Evolutionary conservation across 53 echinoderm and acorn worm species (phyloP), one percentile per base, ranked within the genome.

Genomic region (Actinopyga echinites): DNA sequence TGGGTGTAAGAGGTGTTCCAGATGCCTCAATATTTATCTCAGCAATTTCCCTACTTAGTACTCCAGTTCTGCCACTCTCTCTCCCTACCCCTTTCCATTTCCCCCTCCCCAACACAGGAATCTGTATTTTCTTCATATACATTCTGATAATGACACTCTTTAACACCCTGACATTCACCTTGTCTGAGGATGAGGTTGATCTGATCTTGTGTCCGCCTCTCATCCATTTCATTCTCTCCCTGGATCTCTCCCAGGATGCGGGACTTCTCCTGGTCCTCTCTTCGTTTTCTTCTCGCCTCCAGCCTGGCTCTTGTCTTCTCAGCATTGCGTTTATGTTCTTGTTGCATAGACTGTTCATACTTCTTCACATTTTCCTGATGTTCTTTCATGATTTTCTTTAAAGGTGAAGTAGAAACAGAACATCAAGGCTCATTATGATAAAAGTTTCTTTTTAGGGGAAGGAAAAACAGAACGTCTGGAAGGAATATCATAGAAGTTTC

Each of bases 341-440:
- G 83, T 29, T 80, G 80, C 66, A 91, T 89, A 6, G 79, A 17
- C 22, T 88, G 89, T 58, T 92, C 90, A 36, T 89, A 94, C 4
- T 81, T 85, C 28, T 90, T 89, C 90, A 93, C 87, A 86, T 87
- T 83, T 67, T 93, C 96, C 26, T 68, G 54, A 63, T 96, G 96
- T 54, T 96, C 96, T 30, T 89, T 83, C 66, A 96, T 32, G 30
- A 96, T 79, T 93, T 96, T 96, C 95, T 95, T 64, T 25, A 63
- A 37, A n/a, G n/a, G 19, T 15, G 11, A 82, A 79, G 57, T 28
- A 26, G 34, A 1, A 23, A 5, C n/a, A n/a, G n/a, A n/a, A n/a
- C n/a, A n/a, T n/a, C n/a, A n/a, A n/a, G n/a, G n/a, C n/a, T n/a
- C n/a, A n/a, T n/a, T n/a, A n/a, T n/a, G n/a, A n/a, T n/a, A n/a